Conservation (phyloP, 2,113 vertebrate species). For the Oreochromis spilurus region DNA sequence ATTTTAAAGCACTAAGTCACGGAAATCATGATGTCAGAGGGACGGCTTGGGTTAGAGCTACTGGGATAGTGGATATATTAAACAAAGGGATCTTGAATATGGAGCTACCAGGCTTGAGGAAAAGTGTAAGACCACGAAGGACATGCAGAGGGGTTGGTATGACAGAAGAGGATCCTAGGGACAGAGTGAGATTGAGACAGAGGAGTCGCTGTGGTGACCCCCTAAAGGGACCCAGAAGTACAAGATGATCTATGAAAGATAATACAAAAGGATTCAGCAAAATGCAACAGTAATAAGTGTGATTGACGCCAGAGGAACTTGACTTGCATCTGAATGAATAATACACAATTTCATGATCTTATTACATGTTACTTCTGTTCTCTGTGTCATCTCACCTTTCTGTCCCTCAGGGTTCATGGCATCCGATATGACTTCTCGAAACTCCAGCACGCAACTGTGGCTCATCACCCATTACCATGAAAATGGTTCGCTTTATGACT, state of each 20-base stretch:
- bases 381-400: background rate
- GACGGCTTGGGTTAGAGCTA: background rate
- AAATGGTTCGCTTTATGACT: conserved; percentile 79
- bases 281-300: background rate
- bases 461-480: conserved; percentile 82
- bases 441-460: conserved; percentile 83
- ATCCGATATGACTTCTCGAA: conserved; percentile 80
- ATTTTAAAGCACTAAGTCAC: background rate
- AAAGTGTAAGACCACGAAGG: background rate
- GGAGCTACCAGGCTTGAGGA: background rate
- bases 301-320: background rate
- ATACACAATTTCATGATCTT: background rate
- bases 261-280: background rate
- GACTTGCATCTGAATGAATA: background rate
- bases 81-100: background rate
- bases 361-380: background rate
- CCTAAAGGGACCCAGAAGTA: background rate
- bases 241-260: background rate
- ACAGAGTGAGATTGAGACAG: background rate
- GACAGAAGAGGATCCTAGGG: background rate
- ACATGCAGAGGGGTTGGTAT: background rate
- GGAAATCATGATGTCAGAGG: background rate
- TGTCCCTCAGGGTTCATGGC: conserved; percentile 74
- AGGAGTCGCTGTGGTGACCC: background rate
- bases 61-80: background rate